These are phyloP conservation scores for Monochamus alternatus DNA, from an alignment of 2,888 invertebrate genomes.

Conservation along the genomic window DNA sequence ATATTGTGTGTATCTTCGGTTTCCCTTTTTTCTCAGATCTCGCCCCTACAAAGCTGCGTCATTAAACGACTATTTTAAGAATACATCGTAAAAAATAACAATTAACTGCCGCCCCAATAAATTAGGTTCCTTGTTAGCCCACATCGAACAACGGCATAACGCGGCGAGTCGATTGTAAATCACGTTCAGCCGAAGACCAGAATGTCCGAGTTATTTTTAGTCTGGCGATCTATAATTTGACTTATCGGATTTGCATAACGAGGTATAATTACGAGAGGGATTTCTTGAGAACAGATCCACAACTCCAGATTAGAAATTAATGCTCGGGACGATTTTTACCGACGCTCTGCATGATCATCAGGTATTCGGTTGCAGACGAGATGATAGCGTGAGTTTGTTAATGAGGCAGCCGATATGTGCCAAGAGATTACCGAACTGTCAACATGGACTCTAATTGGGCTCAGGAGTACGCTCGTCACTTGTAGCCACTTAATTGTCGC, in stretches of 20 bases:
- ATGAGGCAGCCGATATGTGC: background rate
- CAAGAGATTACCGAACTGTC: background rate
- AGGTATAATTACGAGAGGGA: slow-evolving; percentile 29
- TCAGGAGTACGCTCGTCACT: background rate
- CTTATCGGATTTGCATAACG: slow-evolving; percentile 34
- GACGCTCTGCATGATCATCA: background rate
- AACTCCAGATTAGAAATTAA: slow-evolving; percentile 23
- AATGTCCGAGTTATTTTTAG: slow-evolving; percentile 31
- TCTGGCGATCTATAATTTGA: slow-evolving; percentile 19
- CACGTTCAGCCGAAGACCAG: slow-evolving; percentile 26
- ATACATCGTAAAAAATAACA: background rate
- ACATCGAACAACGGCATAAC: background rate
- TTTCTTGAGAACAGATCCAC: slow-evolving; percentile 23
- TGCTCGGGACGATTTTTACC: background rate
- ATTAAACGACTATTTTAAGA: background rate
- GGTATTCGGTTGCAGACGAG: slow-evolving; percentile 1
- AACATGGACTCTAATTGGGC: background rate
- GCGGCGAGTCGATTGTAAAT: slow-evolving; percentile 16
- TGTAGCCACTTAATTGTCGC: background rate
- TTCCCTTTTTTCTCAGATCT: too few species aligned
- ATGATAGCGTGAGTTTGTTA: background rate
- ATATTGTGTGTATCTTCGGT: too few species aligned
- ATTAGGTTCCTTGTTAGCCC: background rate
- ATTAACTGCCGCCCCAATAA: background rate
- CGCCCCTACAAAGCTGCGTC: too few species aligned